These are phyloP conservation scores for Apamea anceps DNA, from an alignment of 2,888 invertebrate species.

Conservation along the genomic window DNA sequence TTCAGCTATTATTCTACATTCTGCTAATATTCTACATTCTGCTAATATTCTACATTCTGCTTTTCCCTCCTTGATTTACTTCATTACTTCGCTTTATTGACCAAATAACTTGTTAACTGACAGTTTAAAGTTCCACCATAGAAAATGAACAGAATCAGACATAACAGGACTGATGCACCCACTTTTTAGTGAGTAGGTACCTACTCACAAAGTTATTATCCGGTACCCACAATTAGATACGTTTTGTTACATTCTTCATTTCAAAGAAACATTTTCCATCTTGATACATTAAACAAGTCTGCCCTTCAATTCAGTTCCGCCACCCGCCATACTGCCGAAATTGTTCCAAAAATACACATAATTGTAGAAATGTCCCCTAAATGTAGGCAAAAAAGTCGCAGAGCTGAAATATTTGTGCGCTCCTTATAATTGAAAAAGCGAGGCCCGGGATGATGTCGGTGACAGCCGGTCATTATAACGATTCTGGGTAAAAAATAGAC, in stretches of 20 bases:
- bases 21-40: background rate
- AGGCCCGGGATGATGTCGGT: constrained; percentile 49
- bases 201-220: background rate
- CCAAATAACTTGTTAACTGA: background rate
- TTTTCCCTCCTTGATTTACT: background rate
- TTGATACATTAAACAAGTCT: constrained; percentile 36
- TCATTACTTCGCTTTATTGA: background rate
- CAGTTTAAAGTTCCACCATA: background rate
- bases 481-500: constrained; percentile 59
- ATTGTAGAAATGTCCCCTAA: constrained; percentile 56
- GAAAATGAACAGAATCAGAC: background rate
- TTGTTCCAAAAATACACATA: constrained; percentile 50
- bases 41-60: background rate
- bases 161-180: background rate
- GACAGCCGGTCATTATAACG: constrained; percentile 67
- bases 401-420: constrained; percentile 50
- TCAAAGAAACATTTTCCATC: constrained; percentile 12
- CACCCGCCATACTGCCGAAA: constrained; percentile 35
- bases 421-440: constrained; percentile 65
- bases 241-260: background rate
- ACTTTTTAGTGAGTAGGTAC: background rate
- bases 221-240: background rate
- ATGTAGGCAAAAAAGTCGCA: constrained; percentile 53
- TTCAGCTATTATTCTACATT: background rate
- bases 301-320: constrained; percentile 19